Conservation (phyloP, 2,113 vertebrate species). For the Tetrao urogallus region DNA sequence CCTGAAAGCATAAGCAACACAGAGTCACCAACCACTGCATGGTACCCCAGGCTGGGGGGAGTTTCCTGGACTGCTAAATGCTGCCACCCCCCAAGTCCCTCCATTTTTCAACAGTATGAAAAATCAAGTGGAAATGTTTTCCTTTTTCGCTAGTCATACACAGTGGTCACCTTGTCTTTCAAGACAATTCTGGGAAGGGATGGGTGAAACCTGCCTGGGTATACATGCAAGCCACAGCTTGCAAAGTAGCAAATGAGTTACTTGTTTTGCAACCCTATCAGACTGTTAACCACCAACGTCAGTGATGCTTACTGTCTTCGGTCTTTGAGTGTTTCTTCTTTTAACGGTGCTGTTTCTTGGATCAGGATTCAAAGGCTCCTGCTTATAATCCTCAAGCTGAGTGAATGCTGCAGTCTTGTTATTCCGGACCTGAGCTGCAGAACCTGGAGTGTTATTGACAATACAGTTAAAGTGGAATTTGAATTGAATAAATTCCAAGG, state of each 20-base stretch:
- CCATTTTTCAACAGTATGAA: neutral
- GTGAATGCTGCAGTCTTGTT: slow-evolving; percentile 39
- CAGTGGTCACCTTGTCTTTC: neutral
- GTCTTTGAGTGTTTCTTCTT: slow-evolving; percentile 43
- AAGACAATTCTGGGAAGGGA: neutral
- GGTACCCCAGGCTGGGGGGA: neutral
- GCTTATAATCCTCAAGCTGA: slow-evolving; percentile 1
- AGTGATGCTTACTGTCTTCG: slow-evolving; percentile 69
- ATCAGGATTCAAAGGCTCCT: slow-evolving; percentile 36
- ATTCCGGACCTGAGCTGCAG: neutral
- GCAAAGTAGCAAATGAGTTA: neutral
- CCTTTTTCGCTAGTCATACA: neutral
- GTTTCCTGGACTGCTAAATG: neutral
- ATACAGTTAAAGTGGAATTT: neutral
- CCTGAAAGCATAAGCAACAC: slow-evolving; percentile 40
- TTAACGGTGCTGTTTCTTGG: neutral
- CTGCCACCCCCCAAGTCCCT: neutral
- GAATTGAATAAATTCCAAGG: neutral
- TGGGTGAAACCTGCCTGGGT: neutral
- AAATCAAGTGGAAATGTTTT: neutral
- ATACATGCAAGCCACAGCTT: neutral
- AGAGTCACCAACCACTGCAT: neutral
- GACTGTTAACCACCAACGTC: neutral
- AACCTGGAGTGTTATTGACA: slow-evolving; percentile 42
- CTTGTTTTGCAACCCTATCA: neutral